A percentile compares a stretch with the other conserved stretches of the same genome.
Conservation (phyloP, 1,140 invertebrate genomes). For the Colletes gigas region DNA sequence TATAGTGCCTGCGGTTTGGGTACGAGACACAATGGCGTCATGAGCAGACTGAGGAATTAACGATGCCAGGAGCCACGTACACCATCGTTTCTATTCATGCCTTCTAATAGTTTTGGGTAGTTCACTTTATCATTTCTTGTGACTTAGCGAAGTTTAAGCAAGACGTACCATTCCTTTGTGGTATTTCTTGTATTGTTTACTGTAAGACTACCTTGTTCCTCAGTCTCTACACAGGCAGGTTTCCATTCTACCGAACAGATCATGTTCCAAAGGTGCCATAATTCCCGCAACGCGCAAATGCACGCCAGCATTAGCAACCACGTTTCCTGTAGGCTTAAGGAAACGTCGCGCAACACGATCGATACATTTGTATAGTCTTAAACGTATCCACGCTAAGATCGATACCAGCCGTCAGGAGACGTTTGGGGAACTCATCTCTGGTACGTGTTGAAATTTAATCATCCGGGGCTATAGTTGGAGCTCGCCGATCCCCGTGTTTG, state of each 20-base stretch:
- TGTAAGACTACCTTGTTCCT: too few species aligned
- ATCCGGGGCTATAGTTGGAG: constrained; percentile 5
- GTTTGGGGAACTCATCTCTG: constrained; percentile 19
- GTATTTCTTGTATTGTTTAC: too few species aligned
- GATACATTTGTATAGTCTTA: constrained; percentile 14
- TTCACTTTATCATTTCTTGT: too few species aligned
- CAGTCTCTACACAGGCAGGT: neutral
- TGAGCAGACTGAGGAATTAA: too few species aligned
- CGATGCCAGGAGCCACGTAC: too few species aligned
- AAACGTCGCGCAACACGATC: neutral
- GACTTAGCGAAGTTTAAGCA: too few species aligned
- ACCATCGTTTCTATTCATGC: too few species aligned
- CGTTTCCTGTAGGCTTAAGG: neutral
- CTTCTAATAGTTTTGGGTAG: too few species aligned
- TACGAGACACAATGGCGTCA: too few species aligned
- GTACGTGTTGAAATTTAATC: constrained; percentile 41
- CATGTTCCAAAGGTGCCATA: neutral
- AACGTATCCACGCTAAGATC: constrained; percentile 3
- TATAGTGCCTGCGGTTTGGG: too few species aligned
- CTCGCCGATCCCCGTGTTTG: constrained; percentile 18
- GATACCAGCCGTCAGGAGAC: neutral
- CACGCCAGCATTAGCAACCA: neutral
- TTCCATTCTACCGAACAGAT: neutral
- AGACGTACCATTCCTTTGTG: too few species aligned
- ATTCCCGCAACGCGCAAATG: neutral